These are phyloP conservation scores for Scolopax bukidnonensis DNA, from an alignment of 2,797 vertebrate genomes.

Conservation along the genomic window DNA sequence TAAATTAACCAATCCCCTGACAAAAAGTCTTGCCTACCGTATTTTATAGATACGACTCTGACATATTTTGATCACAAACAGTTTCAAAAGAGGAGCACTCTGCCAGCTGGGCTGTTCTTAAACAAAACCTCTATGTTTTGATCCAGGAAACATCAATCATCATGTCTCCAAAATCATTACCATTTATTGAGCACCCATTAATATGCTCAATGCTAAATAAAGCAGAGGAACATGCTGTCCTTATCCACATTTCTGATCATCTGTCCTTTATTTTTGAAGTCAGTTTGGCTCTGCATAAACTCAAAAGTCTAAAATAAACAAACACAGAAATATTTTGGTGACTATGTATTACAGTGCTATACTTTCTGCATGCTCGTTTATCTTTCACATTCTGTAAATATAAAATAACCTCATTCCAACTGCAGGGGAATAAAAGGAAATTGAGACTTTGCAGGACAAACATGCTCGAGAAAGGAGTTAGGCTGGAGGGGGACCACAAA, in stretches of 20 bases:
- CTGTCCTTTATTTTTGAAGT: conserved; percentile 56
- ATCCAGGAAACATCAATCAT: conserved; percentile 70
- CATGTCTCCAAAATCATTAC: conserved; percentile 55
- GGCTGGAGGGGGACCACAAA: background rate
- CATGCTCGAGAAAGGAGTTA: background rate
- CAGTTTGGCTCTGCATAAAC: conserved; percentile 30
- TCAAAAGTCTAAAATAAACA: conserved; percentile 44
- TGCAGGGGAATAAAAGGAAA: background rate
- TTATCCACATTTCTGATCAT: conserved; percentile 61
- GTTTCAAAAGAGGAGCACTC: conserved; percentile 53
- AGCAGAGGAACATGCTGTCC: conserved; percentile 52
- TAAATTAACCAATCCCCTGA: conserved; percentile 62
- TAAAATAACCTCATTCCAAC: background rate
- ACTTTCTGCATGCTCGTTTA: conserved; percentile 5
- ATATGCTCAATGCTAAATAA: conserved; percentile 60
- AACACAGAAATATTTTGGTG: conserved; percentile 55
- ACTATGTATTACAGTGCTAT: background rate
- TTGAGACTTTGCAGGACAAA: background rate
- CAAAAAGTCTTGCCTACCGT: conserved; percentile 55
- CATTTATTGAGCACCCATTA: conserved; percentile 59
- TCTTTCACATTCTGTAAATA: conserved; percentile 30
- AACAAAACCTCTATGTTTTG: conserved; percentile 58
- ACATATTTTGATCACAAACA: conserved; percentile 73
- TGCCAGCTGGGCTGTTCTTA: conserved; percentile 59
- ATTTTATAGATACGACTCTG: conserved; percentile 61